phyloP scores from a whole-genome alignment of 2,888 invertebrate genomes.

The Caenorhabditis sp. region DNA sequence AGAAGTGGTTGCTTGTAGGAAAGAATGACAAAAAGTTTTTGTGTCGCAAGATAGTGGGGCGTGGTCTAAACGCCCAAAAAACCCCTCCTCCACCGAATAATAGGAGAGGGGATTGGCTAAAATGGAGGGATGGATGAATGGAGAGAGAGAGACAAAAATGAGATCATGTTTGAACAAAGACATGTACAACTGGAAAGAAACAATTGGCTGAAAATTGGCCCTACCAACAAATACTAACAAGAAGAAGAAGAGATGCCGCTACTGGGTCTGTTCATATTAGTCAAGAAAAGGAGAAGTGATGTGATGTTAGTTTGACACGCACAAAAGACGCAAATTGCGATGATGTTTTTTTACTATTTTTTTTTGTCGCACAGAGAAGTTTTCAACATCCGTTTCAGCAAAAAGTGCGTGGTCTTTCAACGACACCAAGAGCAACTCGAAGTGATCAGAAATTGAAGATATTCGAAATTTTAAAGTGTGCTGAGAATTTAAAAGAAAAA shows the following conservation, averaged over 20 bases:
- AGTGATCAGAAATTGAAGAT: too few species aligned
- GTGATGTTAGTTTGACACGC: slow-evolving; percentile 44
- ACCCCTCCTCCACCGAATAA: slow-evolving; percentile 7
- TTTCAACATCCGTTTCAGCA: too few species aligned
- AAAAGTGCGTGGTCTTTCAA: too few species aligned
- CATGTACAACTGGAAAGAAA: neutral
- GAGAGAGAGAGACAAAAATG: slow-evolving; percentile 20
- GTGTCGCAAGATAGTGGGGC: neutral
- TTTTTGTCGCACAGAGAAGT: neutral
- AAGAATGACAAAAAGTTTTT: neutral
- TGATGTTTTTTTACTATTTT: neutral
- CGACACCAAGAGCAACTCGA: too few species aligned
- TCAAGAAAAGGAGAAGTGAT: slow-evolving; percentile 5
- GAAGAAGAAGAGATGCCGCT: neutral
- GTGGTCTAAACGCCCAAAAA: slow-evolving; percentile 5
- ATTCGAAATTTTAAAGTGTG: too few species aligned
- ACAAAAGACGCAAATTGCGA: slow-evolving; percentile 47
- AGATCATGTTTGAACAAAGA: slow-evolving; percentile 23
- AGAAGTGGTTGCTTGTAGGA: neutral
- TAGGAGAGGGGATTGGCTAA: slow-evolving; percentile 7
- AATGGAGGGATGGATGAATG: slow-evolving; percentile 25
- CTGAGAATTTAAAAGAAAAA: too few species aligned
- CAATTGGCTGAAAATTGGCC: slow-evolving; percentile 27
- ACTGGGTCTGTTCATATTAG: neutral
- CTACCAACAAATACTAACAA: neutral